Evolutionary conservation across 2,113 vertebrate genomes (phyloP), one percentile per base, ranked within the genome.

Genomic region (Syrmaticus mikado): DNA sequence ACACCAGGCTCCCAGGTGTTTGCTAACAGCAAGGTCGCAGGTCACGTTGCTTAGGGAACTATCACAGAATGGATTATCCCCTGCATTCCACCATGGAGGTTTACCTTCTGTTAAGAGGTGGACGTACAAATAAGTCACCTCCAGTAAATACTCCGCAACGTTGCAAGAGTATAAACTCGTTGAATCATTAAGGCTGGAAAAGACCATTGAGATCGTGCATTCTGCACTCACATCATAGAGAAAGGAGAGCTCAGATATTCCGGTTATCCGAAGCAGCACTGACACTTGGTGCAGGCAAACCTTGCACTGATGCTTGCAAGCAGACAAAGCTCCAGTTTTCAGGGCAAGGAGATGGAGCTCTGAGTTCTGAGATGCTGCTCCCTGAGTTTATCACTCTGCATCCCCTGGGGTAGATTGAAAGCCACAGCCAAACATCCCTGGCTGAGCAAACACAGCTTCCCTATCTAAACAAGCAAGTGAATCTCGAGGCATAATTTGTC

Each of bases 401-500:
- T 72, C 75, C 89, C 92, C 85, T 13, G 53, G 89, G 81, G 89
- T 85, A 27, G 46, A 50, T 13, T 9, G 85, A 76, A 85, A 91
- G 48, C 57, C 57, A 4, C 2, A 20, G 30, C 38, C 64, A 65
- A 60, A 60, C 57, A 17, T 10, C 71, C 30, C 66, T 6, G 25
- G 66, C 93, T 67, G 81, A 95, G 84, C 91, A 94, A 90, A 90
- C 83, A 83, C 73, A 1, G 80, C 80, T 87, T 73, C 89, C 50
- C 80, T 43, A 73, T 68, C 64, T 66, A 65, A 93, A 86, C 89
- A 90, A 72, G 92, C 90, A 87, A 94, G 94, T 93, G 95, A 81
- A 82, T 92, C 91, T 87, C 46, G 61, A 92, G 89, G 95, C 91
- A 18, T 68, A 89, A 93, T 95, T 95, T 95, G 94, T 94, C 95